Conservation (phyloP, 2,113 vertebrate genomes). For the Columba livia region DNA sequence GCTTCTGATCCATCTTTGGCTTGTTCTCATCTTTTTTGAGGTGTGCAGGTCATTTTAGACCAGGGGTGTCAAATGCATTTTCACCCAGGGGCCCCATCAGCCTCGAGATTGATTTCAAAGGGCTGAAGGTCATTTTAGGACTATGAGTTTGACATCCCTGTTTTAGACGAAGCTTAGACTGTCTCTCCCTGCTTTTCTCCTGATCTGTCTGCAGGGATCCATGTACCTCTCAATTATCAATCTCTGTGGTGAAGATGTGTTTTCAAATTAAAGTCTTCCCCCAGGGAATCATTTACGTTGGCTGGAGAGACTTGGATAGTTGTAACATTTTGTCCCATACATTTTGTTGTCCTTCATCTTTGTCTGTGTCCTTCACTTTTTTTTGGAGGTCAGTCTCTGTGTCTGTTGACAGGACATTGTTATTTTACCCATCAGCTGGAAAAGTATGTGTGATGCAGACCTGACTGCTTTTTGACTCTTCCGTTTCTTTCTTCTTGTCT, state of each 20-base stretch:
- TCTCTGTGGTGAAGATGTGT: background rate
- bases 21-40: background rate
- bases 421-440: background rate
- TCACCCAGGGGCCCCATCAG: too few species aligned
- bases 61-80: too few species aligned
- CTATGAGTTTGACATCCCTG: too few species aligned
- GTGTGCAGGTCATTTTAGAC: background rate
- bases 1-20: background rate
- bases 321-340: background rate
- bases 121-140: too few species aligned
- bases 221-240: background rate
- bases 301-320: background rate
- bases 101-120: too few species aligned
- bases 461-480: background rate
- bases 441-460: rapidly evolving
- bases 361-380: background rate
- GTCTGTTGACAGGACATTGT: background rate
- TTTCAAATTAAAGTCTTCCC: background rate
- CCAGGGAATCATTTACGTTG: background rate
- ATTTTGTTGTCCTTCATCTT: background rate
- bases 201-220: background rate
- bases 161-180: background rate
- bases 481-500: background rate
- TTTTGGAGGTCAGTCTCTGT: background rate
- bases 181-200: background rate